Conservation (phyloP, 1,140 invertebrate genomes). For the Bombus picipes region DNA sequence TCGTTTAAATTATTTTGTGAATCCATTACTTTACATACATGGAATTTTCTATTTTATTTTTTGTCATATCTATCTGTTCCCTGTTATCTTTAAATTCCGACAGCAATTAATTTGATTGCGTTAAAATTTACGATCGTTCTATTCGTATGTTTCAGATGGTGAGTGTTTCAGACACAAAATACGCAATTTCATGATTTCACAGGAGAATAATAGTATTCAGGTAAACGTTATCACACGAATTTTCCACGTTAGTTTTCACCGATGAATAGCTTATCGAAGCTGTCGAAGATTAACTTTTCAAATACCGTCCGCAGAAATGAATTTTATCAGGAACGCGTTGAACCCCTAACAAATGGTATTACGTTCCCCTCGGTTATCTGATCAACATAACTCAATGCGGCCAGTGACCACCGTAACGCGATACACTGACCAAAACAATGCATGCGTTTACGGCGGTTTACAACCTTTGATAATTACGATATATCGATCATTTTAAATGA, state of each 20-base stretch:
- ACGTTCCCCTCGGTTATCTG: constrained; percentile 46
- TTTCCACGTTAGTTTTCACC: not conserved
- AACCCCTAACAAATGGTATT: constrained; percentile 41
- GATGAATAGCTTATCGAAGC: not conserved
- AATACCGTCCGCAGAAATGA: constrained; percentile 23
- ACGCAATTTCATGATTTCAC: not conserved
- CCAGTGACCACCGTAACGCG: constrained; percentile 49
- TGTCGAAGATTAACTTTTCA: constrained; percentile 3
- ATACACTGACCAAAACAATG: constrained; percentile 54
- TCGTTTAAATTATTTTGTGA: not conserved
- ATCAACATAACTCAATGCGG: constrained; percentile 53
- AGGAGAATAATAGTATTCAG: not conserved
- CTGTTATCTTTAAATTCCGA: not conserved
- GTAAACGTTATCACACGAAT: not conserved
- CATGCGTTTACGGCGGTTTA: constrained; percentile 30
- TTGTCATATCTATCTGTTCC: not conserved
- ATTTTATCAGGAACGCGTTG: constrained; percentile 33
- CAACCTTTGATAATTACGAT: constrained; percentile 57
- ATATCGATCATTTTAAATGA: constrained; percentile 22
- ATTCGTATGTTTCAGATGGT: constrained; percentile 65
- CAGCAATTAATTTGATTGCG: not conserved
- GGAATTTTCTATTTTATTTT: not conserved
- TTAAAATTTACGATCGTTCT: not conserved
- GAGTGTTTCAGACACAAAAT: constrained; percentile 22
- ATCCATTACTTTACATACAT: not conserved